phyloP scores from a whole-genome alignment of 1,140 invertebrate genomes.

The Portunus trituberculatus region DNA sequence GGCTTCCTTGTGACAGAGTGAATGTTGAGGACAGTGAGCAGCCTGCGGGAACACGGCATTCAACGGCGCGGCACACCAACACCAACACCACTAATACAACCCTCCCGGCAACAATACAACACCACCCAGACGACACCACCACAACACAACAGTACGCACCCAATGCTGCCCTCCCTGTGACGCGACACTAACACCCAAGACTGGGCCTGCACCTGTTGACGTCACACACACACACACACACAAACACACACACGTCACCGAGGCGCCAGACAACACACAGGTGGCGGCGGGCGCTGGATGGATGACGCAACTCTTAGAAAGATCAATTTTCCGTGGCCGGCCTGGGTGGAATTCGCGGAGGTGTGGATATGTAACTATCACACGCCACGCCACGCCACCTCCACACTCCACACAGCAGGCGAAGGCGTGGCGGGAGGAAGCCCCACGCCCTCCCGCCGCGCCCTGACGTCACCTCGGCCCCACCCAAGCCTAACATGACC shows the following conservation, averaged over 20 bases:
- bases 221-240: constrained; percentile 31
- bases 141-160: no score
- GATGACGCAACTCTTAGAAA: constrained; percentile 5
- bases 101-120: neutral
- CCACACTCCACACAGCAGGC: neutral
- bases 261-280: neutral
- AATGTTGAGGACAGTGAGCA: neutral
- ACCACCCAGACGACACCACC: neutral
- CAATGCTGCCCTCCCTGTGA: no score
- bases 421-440: neutral
- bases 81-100: neutral
- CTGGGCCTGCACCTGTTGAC: neutral
- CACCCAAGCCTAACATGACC: neutral
- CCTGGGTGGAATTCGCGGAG: neutral
- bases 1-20: neutral
- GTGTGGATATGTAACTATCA: neutral
- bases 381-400: neutral
- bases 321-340: neutral
- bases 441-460: neutral
- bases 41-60: neutral
- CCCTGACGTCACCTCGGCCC: neutral
- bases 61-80: neutral
- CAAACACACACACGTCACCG: neutral
- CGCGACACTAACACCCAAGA: no score
- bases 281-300: no score